Evolutionary conservation across 2,888 invertebrate genomes (phyloP).

Genomic region (Rhagonycha lutea): DNA sequence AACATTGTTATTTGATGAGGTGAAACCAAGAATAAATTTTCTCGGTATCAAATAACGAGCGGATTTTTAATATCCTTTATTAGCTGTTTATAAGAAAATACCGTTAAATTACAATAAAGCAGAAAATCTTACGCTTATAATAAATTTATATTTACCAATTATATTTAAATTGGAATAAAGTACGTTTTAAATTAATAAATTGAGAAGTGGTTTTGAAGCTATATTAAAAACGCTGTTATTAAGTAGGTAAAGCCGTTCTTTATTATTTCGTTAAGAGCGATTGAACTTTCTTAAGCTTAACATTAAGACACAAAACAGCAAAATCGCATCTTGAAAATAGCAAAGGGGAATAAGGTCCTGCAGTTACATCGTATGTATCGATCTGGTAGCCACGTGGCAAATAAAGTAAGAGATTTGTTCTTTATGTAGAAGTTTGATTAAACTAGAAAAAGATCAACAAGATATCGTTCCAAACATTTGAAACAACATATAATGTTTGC

Average conservation of each 20-base stretch:
- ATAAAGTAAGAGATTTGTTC: conserved; percentile 22
- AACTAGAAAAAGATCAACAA: conserved; percentile 17
- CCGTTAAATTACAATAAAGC: not conserved
- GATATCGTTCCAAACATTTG: conserved; percentile 16
- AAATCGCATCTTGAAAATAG: conserved; percentile 17
- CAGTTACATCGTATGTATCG: conserved; percentile 23
- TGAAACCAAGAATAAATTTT: conserved; percentile 14
- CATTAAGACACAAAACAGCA: conserved; percentile 16
- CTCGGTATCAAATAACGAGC: not conserved
- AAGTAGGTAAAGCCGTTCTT: not conserved
- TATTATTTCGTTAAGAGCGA: not conserved
- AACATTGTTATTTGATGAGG: conserved; percentile 20
- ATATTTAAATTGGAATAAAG: not conserved
- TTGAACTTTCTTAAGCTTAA: conserved; percentile 4
- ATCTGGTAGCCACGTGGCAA: conserved; percentile 25
- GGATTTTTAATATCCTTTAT: not conserved
- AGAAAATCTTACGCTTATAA: not conserved
- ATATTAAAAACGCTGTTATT: not conserved
- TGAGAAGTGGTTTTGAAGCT: not conserved
- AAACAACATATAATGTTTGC: conserved; percentile 2
- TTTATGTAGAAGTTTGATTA: conserved; percentile 12
- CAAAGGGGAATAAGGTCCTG: conserved; percentile 24
- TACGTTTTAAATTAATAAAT: not conserved
- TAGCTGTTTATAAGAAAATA: not conserved
- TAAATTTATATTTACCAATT: not conserved